phyloP scores from a whole-genome alignment of 2,797 vertebrate species.

The Pipistrellus nathusii region DNA sequence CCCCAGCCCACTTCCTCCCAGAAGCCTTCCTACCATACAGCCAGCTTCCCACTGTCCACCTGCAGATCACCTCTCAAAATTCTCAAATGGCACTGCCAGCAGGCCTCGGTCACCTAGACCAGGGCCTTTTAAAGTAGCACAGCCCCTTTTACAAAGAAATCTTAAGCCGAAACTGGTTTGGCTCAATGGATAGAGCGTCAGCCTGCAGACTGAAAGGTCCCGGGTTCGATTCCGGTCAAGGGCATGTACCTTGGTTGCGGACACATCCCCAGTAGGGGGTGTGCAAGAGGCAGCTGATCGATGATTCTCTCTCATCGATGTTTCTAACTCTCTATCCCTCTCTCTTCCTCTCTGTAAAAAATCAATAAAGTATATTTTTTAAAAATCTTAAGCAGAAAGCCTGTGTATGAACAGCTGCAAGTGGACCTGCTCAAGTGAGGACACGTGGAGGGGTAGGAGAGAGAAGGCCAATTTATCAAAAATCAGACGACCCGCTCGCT shows the following conservation, averaged over 20 bases:
- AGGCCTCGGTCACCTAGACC: background rate
- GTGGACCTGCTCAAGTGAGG: background rate
- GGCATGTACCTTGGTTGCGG: too few species aligned
- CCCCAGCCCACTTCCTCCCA: background rate
- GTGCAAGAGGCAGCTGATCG: too few species aligned
- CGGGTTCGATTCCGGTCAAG: too few species aligned
- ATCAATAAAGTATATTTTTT: too few species aligned
- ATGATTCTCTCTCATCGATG: too few species aligned
- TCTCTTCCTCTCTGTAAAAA: too few species aligned
- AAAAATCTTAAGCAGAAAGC: background rate
- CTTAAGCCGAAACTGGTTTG: background rate
- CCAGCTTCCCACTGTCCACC: too few species aligned
- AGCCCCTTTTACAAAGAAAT: background rate
- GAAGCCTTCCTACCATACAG: background rate
- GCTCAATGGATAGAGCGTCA: too few species aligned
- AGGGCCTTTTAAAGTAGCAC: background rate
- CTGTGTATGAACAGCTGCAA: background rate
- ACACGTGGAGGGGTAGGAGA: too few species aligned
- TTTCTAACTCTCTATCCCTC: too few species aligned
- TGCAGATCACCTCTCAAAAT: background rate
- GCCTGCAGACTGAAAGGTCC: too few species aligned
- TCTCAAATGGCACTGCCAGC: background rate
- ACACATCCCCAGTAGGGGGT: too few species aligned
- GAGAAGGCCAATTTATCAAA: background rate
- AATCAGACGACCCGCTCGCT: background rate